Evolutionary conservation across 2,113 vertebrate genomes (phyloP).

Genomic region (Carassius gibelio): DNA sequence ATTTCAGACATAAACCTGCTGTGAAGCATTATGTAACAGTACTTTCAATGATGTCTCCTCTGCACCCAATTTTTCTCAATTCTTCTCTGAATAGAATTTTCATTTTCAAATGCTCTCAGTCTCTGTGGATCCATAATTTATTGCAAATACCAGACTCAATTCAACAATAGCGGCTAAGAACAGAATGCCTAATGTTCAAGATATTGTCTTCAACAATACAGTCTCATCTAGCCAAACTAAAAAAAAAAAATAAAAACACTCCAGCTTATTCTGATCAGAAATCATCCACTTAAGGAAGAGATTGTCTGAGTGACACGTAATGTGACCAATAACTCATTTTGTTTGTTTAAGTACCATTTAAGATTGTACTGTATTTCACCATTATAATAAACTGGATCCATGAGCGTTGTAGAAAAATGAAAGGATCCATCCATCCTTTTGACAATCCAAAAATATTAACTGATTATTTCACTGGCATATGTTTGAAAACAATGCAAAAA

Average conservation of each 20-base stretch:
- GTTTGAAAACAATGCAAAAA: background rate
- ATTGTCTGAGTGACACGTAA: background rate
- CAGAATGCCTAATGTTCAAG: background rate
- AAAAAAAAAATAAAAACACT: background rate
- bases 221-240: background rate
- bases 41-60: background rate
- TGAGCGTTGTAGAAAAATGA: background rate
- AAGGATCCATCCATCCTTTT: background rate
- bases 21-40: background rate
- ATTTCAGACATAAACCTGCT: background rate
- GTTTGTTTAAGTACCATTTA: background rate
- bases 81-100: background rate
- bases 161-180: conserved; percentile 7
- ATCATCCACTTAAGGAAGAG: background rate
- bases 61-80: background rate
- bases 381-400: background rate
- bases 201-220: background rate
- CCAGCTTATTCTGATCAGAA: background rate
- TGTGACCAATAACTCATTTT: background rate
- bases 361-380: background rate
- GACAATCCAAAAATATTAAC: background rate
- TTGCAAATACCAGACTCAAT: background rate
- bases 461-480: background rate
- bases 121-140: background rate
- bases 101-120: background rate